Evolutionary conservation across 2,888 invertebrate genomes (phyloP).

Genomic region (Caenorhabditis drosophilae): DNA sequence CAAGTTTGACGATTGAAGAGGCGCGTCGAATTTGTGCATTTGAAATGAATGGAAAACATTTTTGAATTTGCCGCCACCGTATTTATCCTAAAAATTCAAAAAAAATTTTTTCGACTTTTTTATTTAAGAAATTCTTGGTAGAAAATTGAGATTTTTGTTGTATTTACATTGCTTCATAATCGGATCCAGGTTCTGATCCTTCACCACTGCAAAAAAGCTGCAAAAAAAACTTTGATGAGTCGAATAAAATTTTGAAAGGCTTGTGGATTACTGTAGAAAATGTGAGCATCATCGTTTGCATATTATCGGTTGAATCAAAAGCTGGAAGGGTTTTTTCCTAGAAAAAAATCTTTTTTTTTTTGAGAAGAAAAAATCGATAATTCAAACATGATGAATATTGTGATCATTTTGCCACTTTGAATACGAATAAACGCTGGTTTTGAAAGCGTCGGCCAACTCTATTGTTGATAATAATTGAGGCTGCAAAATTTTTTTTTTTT

Average conservation of each 20-base stretch:
- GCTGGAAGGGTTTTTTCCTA: conserved; percentile 42
- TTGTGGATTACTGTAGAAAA: conserved; percentile 34
- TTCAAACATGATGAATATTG: conserved; percentile 28
- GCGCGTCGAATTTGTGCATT: conserved; percentile 44
- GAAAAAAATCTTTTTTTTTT: too few relatives aligned
- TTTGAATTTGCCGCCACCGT: conserved; percentile 41
- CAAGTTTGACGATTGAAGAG: conserved; percentile 41
- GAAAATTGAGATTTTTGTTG: not conserved
- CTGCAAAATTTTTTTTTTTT: too few relatives aligned
- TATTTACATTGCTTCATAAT: conserved; percentile 47
- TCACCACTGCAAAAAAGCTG: conserved; percentile 47
- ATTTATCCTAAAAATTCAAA: conserved; percentile 40
- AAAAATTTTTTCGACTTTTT: not conserved
- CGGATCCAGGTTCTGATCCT: conserved; percentile 38
- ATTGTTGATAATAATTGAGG: conserved; percentile 31
- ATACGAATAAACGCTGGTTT: conserved; percentile 37
- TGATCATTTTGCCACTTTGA: conserved; percentile 47
- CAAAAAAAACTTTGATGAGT: conserved; percentile 1
- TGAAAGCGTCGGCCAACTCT: conserved; percentile 43
- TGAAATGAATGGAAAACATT: conserved; percentile 45
- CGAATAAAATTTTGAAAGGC: not conserved
- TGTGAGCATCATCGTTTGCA: conserved; percentile 29
- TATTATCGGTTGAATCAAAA: conserved; percentile 35
- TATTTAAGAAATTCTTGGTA: not conserved
- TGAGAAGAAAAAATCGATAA: too few relatives aligned